Conservation (phyloP, 2,888 invertebrate species). For the Plemyria rubiginata region DNA sequence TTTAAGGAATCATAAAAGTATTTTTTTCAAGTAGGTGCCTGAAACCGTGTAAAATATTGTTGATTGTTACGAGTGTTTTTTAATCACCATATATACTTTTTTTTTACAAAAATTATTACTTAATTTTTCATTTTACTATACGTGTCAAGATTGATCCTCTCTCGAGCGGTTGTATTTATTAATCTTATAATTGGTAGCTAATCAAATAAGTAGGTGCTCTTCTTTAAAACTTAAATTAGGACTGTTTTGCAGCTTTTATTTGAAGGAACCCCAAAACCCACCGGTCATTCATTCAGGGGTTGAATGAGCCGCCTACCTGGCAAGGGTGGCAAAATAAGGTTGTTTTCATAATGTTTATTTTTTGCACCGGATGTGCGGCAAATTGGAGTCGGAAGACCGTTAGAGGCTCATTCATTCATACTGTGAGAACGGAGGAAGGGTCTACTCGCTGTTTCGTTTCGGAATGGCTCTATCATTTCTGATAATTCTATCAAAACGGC, state of each 20-base stretch:
- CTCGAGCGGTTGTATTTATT: too few species aligned
- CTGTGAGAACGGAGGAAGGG: slow-evolving; percentile 44
- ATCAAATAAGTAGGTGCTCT: too few species aligned
- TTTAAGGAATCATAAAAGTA: neutral
- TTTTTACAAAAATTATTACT: too few species aligned
- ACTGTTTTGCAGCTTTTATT: too few species aligned
- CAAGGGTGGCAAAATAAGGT: slow-evolving; percentile 56
- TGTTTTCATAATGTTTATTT: slow-evolving; percentile 62
- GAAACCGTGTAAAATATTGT: too few species aligned
- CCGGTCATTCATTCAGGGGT: slow-evolving; percentile 71
- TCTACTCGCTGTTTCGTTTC: neutral
- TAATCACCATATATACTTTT: too few species aligned
- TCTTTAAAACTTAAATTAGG: too few species aligned
- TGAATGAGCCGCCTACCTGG: slow-evolving; percentile 75
- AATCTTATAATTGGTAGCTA: too few species aligned
- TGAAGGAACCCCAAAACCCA: slow-evolving; percentile 48
- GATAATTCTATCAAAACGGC: neutral
- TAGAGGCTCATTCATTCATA: slow-evolving; percentile 56
- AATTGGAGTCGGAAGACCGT: slow-evolving; percentile 69
- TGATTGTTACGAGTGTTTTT: too few species aligned
- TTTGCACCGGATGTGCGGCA: slow-evolving; percentile 75
- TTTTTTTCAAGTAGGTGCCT: too few species aligned
- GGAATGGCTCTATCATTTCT: slow-evolving; percentile 1
- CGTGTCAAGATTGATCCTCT: too few species aligned
- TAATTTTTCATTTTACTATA: too few species aligned